Evolutionary conservation across 2,888 invertebrate genomes (phyloP).

Genomic region (Coelopa pilipes): DNA sequence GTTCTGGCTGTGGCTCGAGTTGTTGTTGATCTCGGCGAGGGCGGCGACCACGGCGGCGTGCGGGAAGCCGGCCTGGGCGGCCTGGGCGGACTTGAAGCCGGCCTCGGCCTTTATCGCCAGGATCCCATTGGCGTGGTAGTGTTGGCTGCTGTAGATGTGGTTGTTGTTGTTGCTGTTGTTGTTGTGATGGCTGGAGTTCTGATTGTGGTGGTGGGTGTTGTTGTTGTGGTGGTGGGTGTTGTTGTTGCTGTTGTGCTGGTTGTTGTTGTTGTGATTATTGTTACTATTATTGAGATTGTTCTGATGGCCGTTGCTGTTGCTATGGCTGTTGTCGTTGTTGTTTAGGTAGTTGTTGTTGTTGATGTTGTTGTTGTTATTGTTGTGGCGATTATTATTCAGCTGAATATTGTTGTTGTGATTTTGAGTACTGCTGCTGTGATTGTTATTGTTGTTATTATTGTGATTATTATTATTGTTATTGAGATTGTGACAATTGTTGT

Average conservation of each 20-base stretch:
- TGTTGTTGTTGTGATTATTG: not conserved
- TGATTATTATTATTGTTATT: conserved; percentile 26
- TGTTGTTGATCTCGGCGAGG: conserved; percentile 57
- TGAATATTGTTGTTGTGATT: not conserved
- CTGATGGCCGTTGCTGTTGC: not conserved
- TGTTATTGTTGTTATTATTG: conserved; percentile 25
- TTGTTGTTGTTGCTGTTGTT: not conserved
- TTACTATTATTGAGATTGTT: conserved; percentile 1
- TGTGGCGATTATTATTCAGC: conserved; percentile 20
- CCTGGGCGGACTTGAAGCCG: conserved; percentile 10
- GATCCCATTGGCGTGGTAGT: not conserved
- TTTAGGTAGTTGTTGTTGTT: not conserved
- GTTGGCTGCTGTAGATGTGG: not conserved
- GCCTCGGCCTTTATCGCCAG: conserved; percentile 54
- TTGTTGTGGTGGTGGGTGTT: not conserved
- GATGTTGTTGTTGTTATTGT: not conserved
- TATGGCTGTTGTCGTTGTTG: not conserved
- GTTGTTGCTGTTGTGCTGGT: not conserved
- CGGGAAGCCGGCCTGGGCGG: not conserved
- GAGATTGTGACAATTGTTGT: not conserved
- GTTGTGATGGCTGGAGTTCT: not conserved
- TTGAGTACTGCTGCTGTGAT: not conserved
- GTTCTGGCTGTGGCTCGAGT: conserved; percentile 53
- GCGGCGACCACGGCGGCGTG: not conserved
- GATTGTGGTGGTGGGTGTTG: not conserved